These are phyloP conservation scores for Ophraella communa DNA, from an alignment of 2,888 invertebrate species.

Conservation along the genomic window DNA sequence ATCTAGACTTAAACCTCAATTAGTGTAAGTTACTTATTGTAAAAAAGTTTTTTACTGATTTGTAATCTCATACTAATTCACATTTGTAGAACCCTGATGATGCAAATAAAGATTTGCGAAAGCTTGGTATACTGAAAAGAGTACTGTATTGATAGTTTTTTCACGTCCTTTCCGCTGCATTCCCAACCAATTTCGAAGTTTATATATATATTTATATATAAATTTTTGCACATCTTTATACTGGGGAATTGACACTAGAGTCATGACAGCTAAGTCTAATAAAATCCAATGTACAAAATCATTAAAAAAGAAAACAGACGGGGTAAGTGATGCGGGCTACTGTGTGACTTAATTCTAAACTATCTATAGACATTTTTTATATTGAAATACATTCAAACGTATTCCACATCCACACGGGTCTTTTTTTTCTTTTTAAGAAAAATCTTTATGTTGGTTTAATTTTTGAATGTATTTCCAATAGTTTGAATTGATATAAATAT, in stretches of 20 bases:
- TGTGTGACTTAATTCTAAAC: conserved; percentile 39
- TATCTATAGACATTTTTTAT: conserved; percentile 4
- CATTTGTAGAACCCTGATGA: too few relatives aligned
- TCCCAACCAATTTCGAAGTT: too few relatives aligned
- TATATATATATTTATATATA: conserved; percentile 45
- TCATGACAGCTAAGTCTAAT: conserved; percentile 54
- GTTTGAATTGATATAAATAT: neutral
- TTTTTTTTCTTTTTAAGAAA: too few relatives aligned
- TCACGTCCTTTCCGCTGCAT: too few relatives aligned
- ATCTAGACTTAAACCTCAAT: too few relatives aligned
- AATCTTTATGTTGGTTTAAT: neutral
- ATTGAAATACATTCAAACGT: conserved; percentile 16
- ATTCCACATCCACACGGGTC: neutral
- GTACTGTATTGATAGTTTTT: too few relatives aligned
- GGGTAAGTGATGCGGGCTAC: conserved; percentile 55
- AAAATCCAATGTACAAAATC: conserved; percentile 54
- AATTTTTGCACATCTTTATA: conserved; percentile 48
- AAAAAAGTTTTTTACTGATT: too few relatives aligned
- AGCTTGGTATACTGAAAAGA: too few relatives aligned
- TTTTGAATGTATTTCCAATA: neutral
- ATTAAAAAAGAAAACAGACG: conserved; percentile 38
- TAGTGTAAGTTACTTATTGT: too few relatives aligned
- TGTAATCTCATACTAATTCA: too few relatives aligned
- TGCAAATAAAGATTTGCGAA: too few relatives aligned
- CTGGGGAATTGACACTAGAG: conserved; percentile 56